Percentiles rank a stretch among this genome's conserved stretches.
These are phyloP conservation scores for Plebejus anna DNA, from an alignment of 2,888 invertebrate genomes.

Conservation along the genomic window DNA sequence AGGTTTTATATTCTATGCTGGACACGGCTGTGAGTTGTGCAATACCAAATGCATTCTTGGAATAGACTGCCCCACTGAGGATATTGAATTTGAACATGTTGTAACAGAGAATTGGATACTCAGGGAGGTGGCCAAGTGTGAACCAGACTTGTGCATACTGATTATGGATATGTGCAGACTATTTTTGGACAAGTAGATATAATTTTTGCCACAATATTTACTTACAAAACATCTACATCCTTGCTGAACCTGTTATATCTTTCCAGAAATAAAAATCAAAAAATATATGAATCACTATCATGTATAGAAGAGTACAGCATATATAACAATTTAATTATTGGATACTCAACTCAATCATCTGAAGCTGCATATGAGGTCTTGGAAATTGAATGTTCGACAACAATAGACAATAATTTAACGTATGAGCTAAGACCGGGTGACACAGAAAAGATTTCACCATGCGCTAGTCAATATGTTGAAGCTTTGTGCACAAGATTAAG, in stretches of 20 bases:
- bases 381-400: conserved; percentile 61
- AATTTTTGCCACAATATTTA: neutral
- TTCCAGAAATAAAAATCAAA: conserved; percentile 56
- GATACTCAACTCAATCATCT: conserved; percentile 60
- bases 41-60: conserved; percentile 75
- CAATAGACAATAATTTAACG: conserved; percentile 53
- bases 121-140: conserved; percentile 58
- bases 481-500: conserved; percentile 62
- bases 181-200: conserved; percentile 62
- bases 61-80: conserved; percentile 65
- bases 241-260: neutral
- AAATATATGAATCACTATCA: conserved; percentile 52
- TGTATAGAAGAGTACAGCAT: conserved; percentile 58
- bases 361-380: conserved; percentile 67
- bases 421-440: conserved; percentile 62
- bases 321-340: conserved; percentile 65
- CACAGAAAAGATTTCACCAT: conserved; percentile 54
- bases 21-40: conserved; percentile 76
- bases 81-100: conserved; percentile 60
- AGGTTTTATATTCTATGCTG: conserved; percentile 78
- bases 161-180: conserved; percentile 80
- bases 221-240: neutral
- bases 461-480: conserved; percentile 64
- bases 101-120: conserved; percentile 72
- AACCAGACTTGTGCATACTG: conserved; percentile 69